A percentile compares a stretch with the other conserved stretches of the same genome.
Evolutionary conservation across 1,140 invertebrate genomes (phyloP).

Genomic region (Ectropis grisescens): DNA sequence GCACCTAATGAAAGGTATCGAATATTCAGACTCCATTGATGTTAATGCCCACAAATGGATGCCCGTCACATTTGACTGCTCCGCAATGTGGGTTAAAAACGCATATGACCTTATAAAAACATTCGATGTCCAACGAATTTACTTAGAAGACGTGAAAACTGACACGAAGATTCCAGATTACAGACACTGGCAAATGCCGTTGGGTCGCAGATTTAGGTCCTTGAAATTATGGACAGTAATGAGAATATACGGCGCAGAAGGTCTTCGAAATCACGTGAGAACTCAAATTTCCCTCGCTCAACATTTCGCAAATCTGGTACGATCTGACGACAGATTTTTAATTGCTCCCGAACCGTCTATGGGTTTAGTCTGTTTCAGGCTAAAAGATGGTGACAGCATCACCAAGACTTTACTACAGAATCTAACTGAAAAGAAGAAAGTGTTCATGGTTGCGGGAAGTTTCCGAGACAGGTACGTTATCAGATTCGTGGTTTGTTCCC

Average conservation of each 20-base stretch:
- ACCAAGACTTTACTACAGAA: constrained; percentile 83
- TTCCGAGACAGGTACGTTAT: constrained; percentile 80
- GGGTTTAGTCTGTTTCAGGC: constrained; percentile 90
- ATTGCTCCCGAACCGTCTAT: constrained; percentile 79
- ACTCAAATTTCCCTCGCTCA: constrained; percentile 82
- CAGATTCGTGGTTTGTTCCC: constrained; percentile 87
- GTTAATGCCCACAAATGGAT: constrained; percentile 96
- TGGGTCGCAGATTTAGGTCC: constrained; percentile 91
- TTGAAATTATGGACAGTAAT: constrained; percentile 97
- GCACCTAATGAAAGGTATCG: constrained; percentile 83
- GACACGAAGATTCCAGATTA: constrained; percentile 86
- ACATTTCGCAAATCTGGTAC: constrained; percentile 80
- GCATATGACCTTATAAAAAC: constrained; percentile 83
- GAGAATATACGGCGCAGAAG: constrained; percentile 84
- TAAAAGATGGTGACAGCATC: constrained; percentile 84
- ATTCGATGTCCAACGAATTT: constrained; percentile 94
- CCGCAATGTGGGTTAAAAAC: constrained; percentile 89
- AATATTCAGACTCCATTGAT: constrained; percentile 89
- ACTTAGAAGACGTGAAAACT: constrained; percentile 80
- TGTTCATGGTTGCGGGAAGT: constrained; percentile 87
- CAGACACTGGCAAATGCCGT: constrained; percentile 94
- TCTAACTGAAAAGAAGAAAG: constrained; percentile 82
- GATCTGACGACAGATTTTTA: constrained; percentile 83
- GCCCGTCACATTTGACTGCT: constrained; percentile 93
- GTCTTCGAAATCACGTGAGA: constrained; percentile 84